Conservation (phyloP, 2,797 vertebrate species). For the Sebastes nivosus region DNA sequence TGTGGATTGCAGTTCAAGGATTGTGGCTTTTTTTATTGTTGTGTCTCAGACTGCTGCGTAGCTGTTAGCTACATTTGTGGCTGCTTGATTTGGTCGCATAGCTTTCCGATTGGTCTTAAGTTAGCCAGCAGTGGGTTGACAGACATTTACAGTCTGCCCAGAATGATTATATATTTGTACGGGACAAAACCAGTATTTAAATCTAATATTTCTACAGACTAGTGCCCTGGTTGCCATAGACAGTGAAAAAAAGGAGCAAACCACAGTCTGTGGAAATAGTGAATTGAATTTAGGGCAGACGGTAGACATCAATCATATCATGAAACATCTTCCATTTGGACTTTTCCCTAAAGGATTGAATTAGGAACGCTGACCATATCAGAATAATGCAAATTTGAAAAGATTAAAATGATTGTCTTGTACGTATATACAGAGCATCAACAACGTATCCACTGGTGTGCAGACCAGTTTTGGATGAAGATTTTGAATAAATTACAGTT, state of each 20-base stretch:
- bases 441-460: neutral
- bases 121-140: neutral
- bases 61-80: neutral
- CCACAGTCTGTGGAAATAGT: neutral
- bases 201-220: neutral
- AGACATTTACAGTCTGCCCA: neutral
- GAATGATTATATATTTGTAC: neutral
- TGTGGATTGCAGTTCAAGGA: neutral
- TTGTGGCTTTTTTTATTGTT: neutral
- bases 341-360: neutral
- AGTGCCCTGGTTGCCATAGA: neutral
- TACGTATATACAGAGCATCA: neutral
- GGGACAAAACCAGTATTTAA: neutral
- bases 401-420: neutral
- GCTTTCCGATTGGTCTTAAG: neutral
- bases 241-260: neutral
- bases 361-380: neutral
- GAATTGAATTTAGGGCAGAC: neutral
- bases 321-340: neutral
- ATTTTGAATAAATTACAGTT: no score
- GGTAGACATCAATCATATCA: neutral
- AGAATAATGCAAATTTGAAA: neutral
- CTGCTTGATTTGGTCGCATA: neutral
- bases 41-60: neutral
- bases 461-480: no score